Evolutionary conservation across 53 echinoderm and acorn worm species (phyloP), one percentile per base, ranked within the genome.

Genomic region (Luidia sarsii): DNA sequence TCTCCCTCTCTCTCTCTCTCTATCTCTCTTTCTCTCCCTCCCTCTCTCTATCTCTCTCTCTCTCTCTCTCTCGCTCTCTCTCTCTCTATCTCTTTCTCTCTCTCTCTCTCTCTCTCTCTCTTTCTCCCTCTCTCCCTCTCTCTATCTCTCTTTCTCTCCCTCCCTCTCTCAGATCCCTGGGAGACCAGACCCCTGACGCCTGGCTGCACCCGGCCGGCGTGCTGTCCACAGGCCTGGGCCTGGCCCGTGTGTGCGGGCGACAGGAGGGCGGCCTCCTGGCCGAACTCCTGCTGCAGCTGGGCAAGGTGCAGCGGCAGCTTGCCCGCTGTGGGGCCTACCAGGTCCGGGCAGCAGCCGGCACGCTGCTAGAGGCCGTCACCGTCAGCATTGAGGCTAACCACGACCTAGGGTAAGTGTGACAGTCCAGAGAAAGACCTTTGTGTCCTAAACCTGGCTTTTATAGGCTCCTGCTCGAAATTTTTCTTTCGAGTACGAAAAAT

Each of bases 321-420:
- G 69, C 70, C 36, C 67, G 71, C 34, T 72, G 88, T 25, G 80
- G 86, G 15, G 75, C 61, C 23, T 93, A 73, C 79, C 75, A 82
- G 23, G 82, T 80, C 2, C 85, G 96, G 60, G 67, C 74, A 7
- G 93, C 69, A 14, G 90, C 72, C 0, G 53, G 63, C 34, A 93
- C 93, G 14, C 79, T 96, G 11, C 65, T 93, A 11, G 83, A 92
- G 68, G 93, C 96, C 20, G 89, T 96, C 50, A 64, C 50, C 1
- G 68, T 82, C 71, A 93, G 96, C 74, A 71, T 90, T 54, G 80
- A 56, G 14, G 88, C 88, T 21, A 85, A 88, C 51, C 92, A 96
- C 63, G 96, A 96, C 55, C 79, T 96, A 23, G 88, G 93, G 96
- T 96, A 57, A 75, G 92, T n/a, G n/a, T n/a, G n/a, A n/a, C n/a